Conservation (phyloP, 2,888 invertebrate genomes). For the Aphelenchoides bicaudatus region DNA sequence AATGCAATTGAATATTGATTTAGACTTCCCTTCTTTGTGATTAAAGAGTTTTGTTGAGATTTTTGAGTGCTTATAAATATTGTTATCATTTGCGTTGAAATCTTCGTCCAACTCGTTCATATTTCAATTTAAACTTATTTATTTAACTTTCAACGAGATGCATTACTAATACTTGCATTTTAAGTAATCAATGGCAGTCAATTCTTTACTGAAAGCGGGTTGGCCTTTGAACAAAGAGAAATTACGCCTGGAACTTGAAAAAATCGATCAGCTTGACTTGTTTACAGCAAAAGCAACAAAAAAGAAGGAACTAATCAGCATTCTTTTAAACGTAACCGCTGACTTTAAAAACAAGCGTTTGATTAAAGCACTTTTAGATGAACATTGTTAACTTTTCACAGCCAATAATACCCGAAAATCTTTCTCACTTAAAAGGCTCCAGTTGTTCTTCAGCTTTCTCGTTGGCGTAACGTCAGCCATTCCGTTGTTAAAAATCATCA, state of each 20-base stretch:
- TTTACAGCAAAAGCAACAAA: neutral
- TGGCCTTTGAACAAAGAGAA: constrained; percentile 27
- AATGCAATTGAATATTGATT: too few species aligned
- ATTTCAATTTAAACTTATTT: too few species aligned
- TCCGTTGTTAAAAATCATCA: constrained; percentile 27
- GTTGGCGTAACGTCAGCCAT: constrained; percentile 33
- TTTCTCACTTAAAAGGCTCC: constrained; percentile 28
- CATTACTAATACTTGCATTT: too few species aligned
- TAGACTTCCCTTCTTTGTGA: too few species aligned
- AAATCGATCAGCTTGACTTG: neutral
- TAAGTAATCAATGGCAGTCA: too few species aligned
- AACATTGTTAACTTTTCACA: neutral
- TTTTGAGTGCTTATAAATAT: too few species aligned
- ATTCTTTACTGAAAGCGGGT: constrained; percentile 16
- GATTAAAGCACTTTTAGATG: constrained; percentile 5
- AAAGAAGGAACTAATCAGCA: neutral
- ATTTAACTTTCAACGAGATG: too few species aligned
- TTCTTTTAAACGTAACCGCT: neutral
- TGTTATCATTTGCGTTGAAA: too few species aligned
- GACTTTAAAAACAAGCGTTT: constrained; percentile 16
- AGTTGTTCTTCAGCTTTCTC: constrained; percentile 28
- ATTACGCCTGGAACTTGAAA: neutral
- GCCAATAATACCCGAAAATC: neutral
- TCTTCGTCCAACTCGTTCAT: too few species aligned
- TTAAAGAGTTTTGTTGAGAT: too few species aligned